Conservation (phyloP, 2,113 vertebrate genomes). For the Morphnarchus princeps region DNA sequence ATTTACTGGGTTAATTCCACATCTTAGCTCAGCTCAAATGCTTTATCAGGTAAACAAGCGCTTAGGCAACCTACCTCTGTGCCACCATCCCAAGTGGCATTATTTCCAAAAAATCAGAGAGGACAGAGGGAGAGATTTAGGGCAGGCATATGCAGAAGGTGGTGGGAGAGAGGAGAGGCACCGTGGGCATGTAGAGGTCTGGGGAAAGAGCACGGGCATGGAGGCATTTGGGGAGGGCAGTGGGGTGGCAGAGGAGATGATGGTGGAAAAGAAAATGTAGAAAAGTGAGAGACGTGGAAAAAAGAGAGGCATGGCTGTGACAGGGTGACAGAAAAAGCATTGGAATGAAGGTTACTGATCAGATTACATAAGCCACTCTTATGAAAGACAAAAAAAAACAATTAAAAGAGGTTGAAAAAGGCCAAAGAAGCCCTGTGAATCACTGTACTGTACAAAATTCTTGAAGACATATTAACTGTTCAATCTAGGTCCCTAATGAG, state of each 20-base stretch:
- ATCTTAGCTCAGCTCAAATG: not conserved
- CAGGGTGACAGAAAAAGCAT: not conserved
- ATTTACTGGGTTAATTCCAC: not conserved
- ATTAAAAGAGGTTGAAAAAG: not conserved
- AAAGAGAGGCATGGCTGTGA: not conserved
- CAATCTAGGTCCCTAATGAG: not conserved
- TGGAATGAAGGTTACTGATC: not conserved
- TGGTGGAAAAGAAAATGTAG: not conserved
- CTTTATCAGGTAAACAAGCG: not conserved
- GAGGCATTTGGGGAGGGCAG: not conserved
- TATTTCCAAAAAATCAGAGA: not conserved
- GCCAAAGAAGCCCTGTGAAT: rapidly evolving
- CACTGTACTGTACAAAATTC: not conserved
- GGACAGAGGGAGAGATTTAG: not conserved
- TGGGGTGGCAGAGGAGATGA: not conserved
- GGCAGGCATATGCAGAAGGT: not conserved
- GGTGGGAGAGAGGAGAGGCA: not conserved
- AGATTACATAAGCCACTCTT: not conserved
- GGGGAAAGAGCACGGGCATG: not conserved
- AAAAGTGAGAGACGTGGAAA: not conserved
- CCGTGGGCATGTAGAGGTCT: rapidly evolving
- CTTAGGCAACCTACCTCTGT: not conserved
- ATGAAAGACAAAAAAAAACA: not conserved
- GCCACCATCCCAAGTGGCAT: not conserved
- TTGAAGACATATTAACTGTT: not conserved